Conservation (phyloP, 1,140 invertebrate species). For the Leptonema lineaticorne region DNA sequence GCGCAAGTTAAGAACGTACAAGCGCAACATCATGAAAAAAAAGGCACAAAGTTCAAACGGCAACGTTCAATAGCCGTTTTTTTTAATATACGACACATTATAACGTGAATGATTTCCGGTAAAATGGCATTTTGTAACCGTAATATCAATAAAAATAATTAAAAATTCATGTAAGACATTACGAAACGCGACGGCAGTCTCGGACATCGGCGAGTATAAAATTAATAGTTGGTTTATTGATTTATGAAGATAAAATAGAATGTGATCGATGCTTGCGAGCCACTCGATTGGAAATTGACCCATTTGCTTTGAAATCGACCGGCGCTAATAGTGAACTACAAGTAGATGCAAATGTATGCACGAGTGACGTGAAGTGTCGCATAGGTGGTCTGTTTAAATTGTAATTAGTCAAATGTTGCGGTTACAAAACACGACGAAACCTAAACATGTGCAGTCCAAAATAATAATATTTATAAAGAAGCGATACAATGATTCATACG, state of each 20-base stretch:
- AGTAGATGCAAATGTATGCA: neutral
- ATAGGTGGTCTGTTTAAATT: neutral
- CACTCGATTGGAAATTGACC: neutral
- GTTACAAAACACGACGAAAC: neutral
- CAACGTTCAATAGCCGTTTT: slow-evolving; percentile 1
- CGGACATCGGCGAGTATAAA: neutral
- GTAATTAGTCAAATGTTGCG: neutral
- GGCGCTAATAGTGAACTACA: neutral
- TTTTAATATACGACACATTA: neutral
- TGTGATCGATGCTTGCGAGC: neutral
- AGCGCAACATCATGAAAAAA: too few species aligned
- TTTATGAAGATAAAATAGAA: too few species aligned
- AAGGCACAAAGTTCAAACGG: neutral
- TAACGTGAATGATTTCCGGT: too few species aligned
- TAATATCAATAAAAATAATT: neutral
- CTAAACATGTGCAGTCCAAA: neutral
- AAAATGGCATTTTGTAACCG: neutral
- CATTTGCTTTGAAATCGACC: slow-evolving; percentile 1
- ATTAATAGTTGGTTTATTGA: too few species aligned
- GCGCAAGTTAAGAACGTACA: neutral
- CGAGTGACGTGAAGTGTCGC: neutral
- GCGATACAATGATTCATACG: neutral
- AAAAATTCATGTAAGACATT: neutral
- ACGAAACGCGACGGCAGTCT: neutral
- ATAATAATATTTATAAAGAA: neutral